phyloP scores from a whole-genome alignment of 1,140 invertebrate species.

The Bombus cullumanus region DNA sequence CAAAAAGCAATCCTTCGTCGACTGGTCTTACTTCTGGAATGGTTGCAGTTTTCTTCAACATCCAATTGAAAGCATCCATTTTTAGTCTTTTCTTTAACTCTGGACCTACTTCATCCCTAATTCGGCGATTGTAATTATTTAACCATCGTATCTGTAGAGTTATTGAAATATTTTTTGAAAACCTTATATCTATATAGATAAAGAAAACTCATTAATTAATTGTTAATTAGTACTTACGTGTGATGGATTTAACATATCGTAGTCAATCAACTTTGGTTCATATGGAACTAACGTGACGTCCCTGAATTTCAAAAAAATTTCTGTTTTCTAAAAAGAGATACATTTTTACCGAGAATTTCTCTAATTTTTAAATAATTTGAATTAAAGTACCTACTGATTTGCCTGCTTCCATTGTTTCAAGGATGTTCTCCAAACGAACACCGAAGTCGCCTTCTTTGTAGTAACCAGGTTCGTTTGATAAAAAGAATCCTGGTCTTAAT shows the following conservation, averaged over 20 bases:
- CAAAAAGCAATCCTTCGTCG: slow-evolving; percentile 32
- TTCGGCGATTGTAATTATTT: slow-evolving; percentile 90
- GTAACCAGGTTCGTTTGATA: slow-evolving; percentile 92
- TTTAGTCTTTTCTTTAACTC: slow-evolving; percentile 87
- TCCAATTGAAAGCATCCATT: slow-evolving; percentile 90
- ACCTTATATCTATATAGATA: not conserved
- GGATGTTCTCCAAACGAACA: slow-evolving; percentile 94
- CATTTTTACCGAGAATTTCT: not conserved
- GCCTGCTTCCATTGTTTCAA: slow-evolving; percentile 89
- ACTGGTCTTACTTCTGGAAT: slow-evolving; percentile 83
- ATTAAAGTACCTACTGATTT: slow-evolving; percentile 69
- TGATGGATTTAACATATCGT: slow-evolving; percentile 88
- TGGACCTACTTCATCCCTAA: slow-evolving; percentile 87
- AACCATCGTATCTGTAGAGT: slow-evolving; percentile 88
- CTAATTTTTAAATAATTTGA: not conserved
- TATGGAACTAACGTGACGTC: slow-evolving; percentile 96
- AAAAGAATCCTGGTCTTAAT: slow-evolving; percentile 92
- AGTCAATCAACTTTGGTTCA: slow-evolving; percentile 94
- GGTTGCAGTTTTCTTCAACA: slow-evolving; percentile 89
- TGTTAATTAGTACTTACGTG: slow-evolving; percentile 84
- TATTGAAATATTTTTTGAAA: slow-evolving; percentile 7
- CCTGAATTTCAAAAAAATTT: slow-evolving; percentile 88
- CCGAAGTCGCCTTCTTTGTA: slow-evolving; percentile 94
- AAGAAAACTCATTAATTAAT: not conserved
- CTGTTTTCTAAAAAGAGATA: slow-evolving; percentile 69